Evolutionary conservation across 1,140 invertebrate genomes (phyloP).

Genomic region (Drosophila obscura): DNA sequence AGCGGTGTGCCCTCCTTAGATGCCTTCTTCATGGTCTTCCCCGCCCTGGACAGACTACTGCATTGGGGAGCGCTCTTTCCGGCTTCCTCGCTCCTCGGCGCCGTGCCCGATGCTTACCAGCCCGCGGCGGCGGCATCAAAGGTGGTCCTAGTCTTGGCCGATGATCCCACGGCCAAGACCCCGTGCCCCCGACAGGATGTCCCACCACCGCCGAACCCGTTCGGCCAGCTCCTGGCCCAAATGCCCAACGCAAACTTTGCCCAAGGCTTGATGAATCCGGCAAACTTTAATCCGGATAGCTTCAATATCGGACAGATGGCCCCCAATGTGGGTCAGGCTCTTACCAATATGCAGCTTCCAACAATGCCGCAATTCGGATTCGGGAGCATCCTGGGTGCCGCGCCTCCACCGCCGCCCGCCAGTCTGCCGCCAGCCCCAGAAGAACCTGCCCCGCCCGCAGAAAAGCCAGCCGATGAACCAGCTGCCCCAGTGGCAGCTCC

Average conservation of each 20-base stretch:
- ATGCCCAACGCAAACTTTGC: neutral
- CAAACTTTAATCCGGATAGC: conserved; percentile 11
- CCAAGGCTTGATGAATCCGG: conserved; percentile 6
- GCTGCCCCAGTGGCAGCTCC: conserved; percentile 10
- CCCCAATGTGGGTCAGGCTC: conserved; percentile 18
- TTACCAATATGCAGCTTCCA: neutral
- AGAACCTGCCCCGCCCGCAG: conserved; percentile 5
- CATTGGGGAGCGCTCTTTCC: conserved; percentile 70
- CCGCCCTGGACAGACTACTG: conserved; percentile 58
- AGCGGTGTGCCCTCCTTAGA: conserved; percentile 56
- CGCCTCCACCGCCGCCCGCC: conserved; percentile 8
- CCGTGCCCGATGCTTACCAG: conserved; percentile 35
- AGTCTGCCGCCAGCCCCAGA: conserved; percentile 6
- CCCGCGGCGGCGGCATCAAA: conserved; percentile 57
- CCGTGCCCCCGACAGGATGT: conserved; percentile 55
- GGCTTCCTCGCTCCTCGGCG: conserved; percentile 50
- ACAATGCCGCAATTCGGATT: conserved; percentile 11
- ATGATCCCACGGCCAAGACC: conserved; percentile 61
- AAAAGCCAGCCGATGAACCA: conserved; percentile 15
- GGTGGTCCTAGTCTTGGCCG: conserved; percentile 74
- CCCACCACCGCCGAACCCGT: neutral
- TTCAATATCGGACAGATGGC: conserved; percentile 31
- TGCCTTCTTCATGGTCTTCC: conserved; percentile 62
- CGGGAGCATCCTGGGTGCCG: conserved; percentile 30
- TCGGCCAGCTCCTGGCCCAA: conserved; percentile 2